Conservation (phyloP, 2,888 invertebrate species). For the Gnatocerus cornutus region DNA sequence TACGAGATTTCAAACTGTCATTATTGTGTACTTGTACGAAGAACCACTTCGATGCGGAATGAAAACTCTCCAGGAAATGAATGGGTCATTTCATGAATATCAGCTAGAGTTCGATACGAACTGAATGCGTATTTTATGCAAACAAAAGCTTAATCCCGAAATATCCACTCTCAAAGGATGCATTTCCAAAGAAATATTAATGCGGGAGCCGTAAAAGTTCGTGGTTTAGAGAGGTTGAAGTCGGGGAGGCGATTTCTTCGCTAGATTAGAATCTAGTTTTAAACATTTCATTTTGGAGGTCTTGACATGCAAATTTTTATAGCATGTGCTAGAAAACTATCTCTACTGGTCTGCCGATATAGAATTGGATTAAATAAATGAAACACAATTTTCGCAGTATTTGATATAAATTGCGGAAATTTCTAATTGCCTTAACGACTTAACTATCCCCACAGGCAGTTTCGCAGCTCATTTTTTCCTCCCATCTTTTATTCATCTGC, state of each 20-base stretch:
- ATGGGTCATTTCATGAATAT: constrained; percentile 1
- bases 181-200: neutral
- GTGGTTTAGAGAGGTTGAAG: no score
- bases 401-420: no score
- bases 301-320: no score
- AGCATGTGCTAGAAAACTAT: no score
- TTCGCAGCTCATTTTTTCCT: neutral
- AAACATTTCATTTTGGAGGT: no score
- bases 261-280: no score
- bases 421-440: no score
- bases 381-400: no score
- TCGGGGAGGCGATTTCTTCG: no score
- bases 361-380: no score
- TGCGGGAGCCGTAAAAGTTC: neutral
- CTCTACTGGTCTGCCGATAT: no score
- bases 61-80: neutral
- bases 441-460: neutral
- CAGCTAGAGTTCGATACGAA: neutral
- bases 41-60: neutral
- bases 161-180: neutral
- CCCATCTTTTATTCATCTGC: constrained; percentile 9
- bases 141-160: neutral
- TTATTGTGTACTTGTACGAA: neutral
- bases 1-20: neutral
- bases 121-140: neutral